Percentiles rank a stretch among this genome's conserved stretches.
Evolutionary conservation across 2,797 vertebrate species (phyloP).

Genomic region (Halcyon smyrnensis): DNA sequence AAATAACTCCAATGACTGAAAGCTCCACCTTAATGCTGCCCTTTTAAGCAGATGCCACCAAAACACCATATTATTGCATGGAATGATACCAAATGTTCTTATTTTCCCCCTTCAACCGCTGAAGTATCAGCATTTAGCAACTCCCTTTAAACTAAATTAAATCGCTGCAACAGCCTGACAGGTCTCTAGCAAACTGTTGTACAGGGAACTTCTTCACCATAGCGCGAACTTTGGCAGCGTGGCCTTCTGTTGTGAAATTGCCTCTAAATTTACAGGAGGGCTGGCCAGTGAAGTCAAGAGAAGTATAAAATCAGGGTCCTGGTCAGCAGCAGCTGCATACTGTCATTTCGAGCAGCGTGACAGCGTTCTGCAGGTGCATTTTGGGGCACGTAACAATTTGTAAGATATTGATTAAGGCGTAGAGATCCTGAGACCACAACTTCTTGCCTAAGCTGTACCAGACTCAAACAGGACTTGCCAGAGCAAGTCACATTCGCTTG

Average conservation of each 20-base stretch:
- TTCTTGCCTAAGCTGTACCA: background rate
- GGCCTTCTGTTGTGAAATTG: background rate
- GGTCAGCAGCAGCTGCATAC: background rate
- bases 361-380: background rate
- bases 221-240: accelerated
- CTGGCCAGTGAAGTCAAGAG: background rate
- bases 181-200: background rate
- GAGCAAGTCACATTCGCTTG: background rate
- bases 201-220: background rate
- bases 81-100: background rate
- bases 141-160: background rate
- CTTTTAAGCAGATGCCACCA: background rate
- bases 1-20: background rate
- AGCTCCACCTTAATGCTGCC: background rate
- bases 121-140: background rate
- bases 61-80: background rate
- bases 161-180: background rate
- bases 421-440: background rate
- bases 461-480: background rate
- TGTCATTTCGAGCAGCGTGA: background rate
- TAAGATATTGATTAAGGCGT: background rate
- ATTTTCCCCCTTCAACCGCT: background rate
- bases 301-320: background rate
- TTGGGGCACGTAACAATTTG: background rate
- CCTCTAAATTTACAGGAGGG: background rate